Conservation (phyloP, 2,888 invertebrate species). For the Hemithea aestivaria region DNA sequence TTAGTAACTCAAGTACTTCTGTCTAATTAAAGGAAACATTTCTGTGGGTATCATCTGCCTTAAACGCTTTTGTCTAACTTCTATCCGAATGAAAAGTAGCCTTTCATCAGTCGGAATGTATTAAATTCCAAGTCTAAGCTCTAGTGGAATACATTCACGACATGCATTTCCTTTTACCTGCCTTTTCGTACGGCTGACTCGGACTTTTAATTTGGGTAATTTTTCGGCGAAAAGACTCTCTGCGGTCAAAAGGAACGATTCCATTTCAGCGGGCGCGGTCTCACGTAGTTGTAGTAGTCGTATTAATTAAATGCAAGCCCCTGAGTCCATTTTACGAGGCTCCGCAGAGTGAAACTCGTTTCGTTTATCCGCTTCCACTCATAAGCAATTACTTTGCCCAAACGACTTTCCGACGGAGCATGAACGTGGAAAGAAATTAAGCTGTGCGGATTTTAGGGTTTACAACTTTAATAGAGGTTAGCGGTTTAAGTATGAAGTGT, state of each 20-base stretch:
- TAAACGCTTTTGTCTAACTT: conserved; percentile 10
- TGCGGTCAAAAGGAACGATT: conserved; percentile 65
- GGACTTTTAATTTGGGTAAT: conserved; percentile 48
- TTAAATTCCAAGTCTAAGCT: conserved; percentile 21
- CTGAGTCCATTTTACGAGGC: conserved; percentile 72
- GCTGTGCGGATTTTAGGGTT: conserved; percentile 60
- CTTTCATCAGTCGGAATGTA: conserved; percentile 1
- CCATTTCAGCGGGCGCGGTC: conserved; percentile 60
- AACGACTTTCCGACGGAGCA: conserved; percentile 65
- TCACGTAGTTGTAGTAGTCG: conserved; percentile 65
- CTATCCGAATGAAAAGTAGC: conserved; percentile 9
- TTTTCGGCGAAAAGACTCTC: conserved; percentile 53
- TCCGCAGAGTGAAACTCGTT: conserved; percentile 67
- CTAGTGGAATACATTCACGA: conserved; percentile 29
- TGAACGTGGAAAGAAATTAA: conserved; percentile 69
- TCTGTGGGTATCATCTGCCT: conserved; percentile 26
- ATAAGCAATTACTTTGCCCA: conserved; percentile 74
- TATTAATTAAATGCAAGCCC: conserved; percentile 77
- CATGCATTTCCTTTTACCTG: conserved; percentile 36
- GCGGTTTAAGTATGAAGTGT: conserved; percentile 45
- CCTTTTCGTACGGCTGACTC: conserved; percentile 37
- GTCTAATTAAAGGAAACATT: conserved; percentile 39
- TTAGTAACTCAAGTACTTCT: conserved; percentile 45
- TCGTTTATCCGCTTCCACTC: conserved; percentile 74
- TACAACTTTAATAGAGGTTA: conserved; percentile 53